These are phyloP conservation scores for Polymixis lichenea DNA, from an alignment of 2,888 invertebrate species.

Conservation along the genomic window DNA sequence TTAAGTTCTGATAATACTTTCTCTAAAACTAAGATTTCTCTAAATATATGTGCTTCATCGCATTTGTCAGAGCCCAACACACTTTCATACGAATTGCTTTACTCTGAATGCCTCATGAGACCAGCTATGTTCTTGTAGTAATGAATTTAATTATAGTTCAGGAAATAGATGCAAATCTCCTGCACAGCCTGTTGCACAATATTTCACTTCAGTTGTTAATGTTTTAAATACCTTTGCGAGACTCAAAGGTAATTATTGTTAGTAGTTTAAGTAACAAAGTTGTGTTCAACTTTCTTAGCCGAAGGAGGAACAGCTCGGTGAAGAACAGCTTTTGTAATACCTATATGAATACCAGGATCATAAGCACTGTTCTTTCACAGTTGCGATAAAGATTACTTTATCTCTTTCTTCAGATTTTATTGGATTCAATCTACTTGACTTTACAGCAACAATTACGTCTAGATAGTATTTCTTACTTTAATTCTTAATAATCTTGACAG, in stretches of 20 bases:
- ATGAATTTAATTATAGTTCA: constrained; percentile 60
- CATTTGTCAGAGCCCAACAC: constrained; percentile 46
- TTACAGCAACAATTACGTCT: not conserved
- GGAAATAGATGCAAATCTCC: constrained; percentile 48
- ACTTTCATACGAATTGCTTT: constrained; percentile 45
- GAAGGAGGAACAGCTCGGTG: not conserved
- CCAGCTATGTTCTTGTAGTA: constrained; percentile 32
- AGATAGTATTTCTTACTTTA: not conserved
- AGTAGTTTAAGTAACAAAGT: constrained; percentile 29
- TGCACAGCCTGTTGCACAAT: constrained; percentile 9
- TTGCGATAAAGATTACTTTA: not conserved
- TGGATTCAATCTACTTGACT: not conserved
- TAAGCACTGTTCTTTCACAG: not conserved
- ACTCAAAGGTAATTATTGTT: constrained; percentile 29
- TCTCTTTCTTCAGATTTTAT: not conserved
- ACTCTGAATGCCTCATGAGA: constrained; percentile 32
- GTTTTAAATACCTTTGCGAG: constrained; percentile 37
- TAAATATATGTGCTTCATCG: constrained; percentile 6
- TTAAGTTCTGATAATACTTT: not conserved
- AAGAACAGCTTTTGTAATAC: not conserved
- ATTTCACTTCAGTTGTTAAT: constrained; percentile 34
- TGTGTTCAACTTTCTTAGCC: constrained; percentile 11
- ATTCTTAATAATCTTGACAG: not conserved
- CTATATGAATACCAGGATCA: not conserved
- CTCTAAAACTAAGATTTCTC: not conserved